Base-by-base conservation (phyloP, 2,797 vertebrate genomes). In the Girardinus metallicus region DNA sequence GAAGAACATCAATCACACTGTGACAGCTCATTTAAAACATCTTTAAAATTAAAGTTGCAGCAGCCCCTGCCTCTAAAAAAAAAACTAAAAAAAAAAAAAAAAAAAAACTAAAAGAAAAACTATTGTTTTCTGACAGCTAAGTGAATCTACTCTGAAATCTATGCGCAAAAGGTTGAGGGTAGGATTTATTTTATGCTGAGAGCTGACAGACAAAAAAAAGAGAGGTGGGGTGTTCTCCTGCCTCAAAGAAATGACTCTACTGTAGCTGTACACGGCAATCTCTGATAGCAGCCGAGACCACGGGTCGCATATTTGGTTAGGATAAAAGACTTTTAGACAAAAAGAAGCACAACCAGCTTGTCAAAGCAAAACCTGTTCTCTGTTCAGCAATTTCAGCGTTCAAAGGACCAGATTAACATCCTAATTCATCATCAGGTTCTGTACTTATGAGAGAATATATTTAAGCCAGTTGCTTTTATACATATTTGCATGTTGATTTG, bases 21-120 rank as follows among this genome's bases (percentile, higher is more conserved):
- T 88, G 92, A 87, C 95, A 94, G 92, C 89, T 94, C 90, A 86
- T 94, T 92, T 95, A 91, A 91, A 95, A 89, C 89, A 89, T 92
- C 90, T 94, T 93, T 92, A 92, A 93, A 95, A 95, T 94, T 91
- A 95, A 93, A 94, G 87, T 84, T 88, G 85, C 88, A 80, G 83
- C 90, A 89, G 89, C 81, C 86, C 64, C 76, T 36, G 78, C 75
- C 85, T 92, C 91, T 87, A 86, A 91, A 86, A 87, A 86, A 89
- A 86, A 66, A n/a, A n/a, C n/a, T n/a, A n/a, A 62, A 3, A 18
- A 0, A 1, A 13, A 16, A 5, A 16, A 13, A 44, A 44, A 47
- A 47, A 16, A 18, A 21, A 21, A 49, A 49, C 47, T 2, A 49
- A 64, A 66, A 21, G 11, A 66, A 39, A 70, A 91, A 75, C 92